A percentile compares a stretch with the other conserved stretches of the same genome.
phyloP scores from a whole-genome alignment of 2,113 vertebrate genomes.

The Pygathrix nemaeus region DNA sequence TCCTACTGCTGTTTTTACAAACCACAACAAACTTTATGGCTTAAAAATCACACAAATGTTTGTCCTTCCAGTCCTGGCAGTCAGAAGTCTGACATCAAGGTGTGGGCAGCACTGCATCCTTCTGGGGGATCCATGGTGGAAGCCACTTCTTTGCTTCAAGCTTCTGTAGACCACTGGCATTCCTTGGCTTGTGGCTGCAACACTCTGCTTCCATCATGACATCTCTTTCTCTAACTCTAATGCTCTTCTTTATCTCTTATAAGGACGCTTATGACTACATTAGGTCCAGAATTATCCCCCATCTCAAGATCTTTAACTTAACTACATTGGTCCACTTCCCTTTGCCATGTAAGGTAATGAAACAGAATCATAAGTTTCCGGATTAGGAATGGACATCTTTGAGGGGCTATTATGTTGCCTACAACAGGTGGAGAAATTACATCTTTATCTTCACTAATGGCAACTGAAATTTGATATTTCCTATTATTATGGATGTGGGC shows the following conservation, averaged over 20 bases:
- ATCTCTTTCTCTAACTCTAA: background rate
- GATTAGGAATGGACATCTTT: background rate
- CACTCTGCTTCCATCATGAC: background rate
- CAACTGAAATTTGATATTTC: background rate
- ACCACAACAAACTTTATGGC: background rate
- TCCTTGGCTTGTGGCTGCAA: background rate
- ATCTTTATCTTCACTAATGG: background rate
- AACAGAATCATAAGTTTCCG: too few species aligned
- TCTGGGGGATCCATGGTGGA: rapidly evolving
- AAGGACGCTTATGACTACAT: background rate
- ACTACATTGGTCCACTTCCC: background rate
- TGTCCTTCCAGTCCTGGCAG: background rate
- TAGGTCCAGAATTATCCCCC: background rate
- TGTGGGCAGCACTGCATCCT: rapidly evolving
- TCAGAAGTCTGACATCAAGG: background rate
- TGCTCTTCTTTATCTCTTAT: background rate
- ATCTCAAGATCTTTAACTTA: background rate
- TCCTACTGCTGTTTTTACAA: background rate
- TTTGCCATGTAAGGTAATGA: background rate
- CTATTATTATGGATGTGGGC: background rate
- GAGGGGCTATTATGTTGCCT: background rate
- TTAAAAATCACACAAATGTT: background rate
- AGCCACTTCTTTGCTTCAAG: background rate
- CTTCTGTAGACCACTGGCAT: too few species aligned
- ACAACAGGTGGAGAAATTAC: background rate